Evolutionary conservation across 2,888 invertebrate genomes (phyloP).

Genomic region (Netelia inedita): DNA sequence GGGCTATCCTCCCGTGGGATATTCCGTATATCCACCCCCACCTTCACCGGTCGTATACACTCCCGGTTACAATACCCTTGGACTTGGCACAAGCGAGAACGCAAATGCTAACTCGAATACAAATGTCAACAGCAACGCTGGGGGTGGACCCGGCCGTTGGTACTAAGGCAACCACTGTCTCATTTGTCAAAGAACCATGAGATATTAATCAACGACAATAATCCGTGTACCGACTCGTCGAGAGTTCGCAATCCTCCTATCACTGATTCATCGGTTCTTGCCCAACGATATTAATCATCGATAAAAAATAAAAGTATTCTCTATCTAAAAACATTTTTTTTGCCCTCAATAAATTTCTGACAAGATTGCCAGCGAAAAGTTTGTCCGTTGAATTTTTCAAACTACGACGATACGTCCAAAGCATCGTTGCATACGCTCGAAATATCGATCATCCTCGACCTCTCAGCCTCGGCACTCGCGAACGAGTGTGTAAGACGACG

Average conservation of each 20-base stretch:
- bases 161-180: constrained; percentile 21
- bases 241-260: neutral
- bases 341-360: no score
- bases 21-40: constrained; percentile 24
- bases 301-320: constrained; percentile 3
- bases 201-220: neutral
- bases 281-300: neutral
- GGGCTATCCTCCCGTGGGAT: constrained; percentile 41
- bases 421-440: constrained; percentile 6
- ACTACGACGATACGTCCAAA: neutral
- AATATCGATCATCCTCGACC: constrained; percentile 53
- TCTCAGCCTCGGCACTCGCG: constrained; percentile 5
- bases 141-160: constrained; percentile 41
- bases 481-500: constrained; percentile 16
- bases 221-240: neutral
- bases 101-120: constrained; percentile 66
- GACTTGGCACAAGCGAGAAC: constrained; percentile 30
- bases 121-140: constrained; percentile 57
- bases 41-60: neutral
- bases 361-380: neutral
- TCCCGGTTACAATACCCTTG: constrained; percentile 15
- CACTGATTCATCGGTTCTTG: neutral
- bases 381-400: neutral
- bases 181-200: neutral
- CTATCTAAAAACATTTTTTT: no score